These are phyloP conservation scores for Aplochiton taeniatus DNA, from an alignment of 2,797 vertebrate species.

Conservation along the genomic window DNA sequence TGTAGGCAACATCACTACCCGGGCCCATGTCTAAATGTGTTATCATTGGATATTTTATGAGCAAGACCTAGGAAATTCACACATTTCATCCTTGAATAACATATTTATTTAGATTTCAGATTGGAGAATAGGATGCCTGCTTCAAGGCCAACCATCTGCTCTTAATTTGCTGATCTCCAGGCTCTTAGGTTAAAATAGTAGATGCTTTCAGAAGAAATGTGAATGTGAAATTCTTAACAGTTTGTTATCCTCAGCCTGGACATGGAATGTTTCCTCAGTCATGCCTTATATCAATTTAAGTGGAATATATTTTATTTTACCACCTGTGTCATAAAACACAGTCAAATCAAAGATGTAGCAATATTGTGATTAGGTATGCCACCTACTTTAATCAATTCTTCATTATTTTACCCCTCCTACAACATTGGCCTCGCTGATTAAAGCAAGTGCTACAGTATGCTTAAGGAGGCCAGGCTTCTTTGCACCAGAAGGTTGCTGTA, in stretches of 20 bases:
- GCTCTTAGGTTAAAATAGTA: constrained; percentile 60
- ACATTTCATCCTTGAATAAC: constrained; percentile 55
- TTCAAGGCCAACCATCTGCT: constrained; percentile 75
- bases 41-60: constrained; percentile 49
- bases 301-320: constrained; percentile 41
- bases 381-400: constrained; percentile 40
- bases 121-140: constrained; percentile 63
- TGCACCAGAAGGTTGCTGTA: constrained; percentile 73
- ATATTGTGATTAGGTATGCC: constrained; percentile 50
- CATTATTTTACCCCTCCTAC: not conserved
- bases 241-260: constrained; percentile 55
- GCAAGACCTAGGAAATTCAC: constrained; percentile 64
- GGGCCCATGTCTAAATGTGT: constrained; percentile 16
- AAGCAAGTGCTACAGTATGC: constrained; percentile 55
- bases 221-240: constrained; percentile 48
- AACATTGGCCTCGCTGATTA: constrained; percentile 46
- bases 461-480: constrained; percentile 63
- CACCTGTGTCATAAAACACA: constrained; percentile 49
- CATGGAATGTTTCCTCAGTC: constrained; percentile 51
- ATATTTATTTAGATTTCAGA: constrained; percentile 76
- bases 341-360: constrained; percentile 58
- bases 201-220: constrained; percentile 56
- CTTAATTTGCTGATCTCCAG: constrained; percentile 63
- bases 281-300: constrained; percentile 55
- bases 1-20: not conserved